Percentiles rank a stretch among this genome's conserved stretches.
Evolutionary conservation across 2,113 vertebrate species (phyloP).

Genomic region (Centrocercus urophasianus): DNA sequence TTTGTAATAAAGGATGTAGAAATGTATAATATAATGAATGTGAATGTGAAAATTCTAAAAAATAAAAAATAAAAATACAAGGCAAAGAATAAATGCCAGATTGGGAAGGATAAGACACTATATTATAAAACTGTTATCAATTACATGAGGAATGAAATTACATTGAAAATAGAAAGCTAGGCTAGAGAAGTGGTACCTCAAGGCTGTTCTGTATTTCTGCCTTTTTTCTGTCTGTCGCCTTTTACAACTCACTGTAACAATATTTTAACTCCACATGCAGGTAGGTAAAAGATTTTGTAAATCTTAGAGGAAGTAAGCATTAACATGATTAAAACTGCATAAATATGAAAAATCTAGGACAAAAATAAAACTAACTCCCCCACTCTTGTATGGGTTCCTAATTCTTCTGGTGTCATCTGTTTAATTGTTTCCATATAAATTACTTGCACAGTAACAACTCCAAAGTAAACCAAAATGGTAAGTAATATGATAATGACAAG

Average conservation of each 20-base stretch:
- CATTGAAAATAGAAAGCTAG: not conserved
- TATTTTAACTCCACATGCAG: not conserved
- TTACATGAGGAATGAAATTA: constrained; percentile 1
- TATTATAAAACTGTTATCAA: constrained; percentile 54
- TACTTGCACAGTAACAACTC: not conserved
- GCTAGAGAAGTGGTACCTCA: not conserved
- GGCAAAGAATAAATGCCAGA: constrained; percentile 12
- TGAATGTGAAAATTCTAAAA: not conserved
- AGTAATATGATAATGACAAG: not conserved
- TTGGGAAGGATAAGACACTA: not conserved
- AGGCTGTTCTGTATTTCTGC: not conserved
- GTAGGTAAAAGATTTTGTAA: not conserved
- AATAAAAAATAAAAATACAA: constrained; percentile 18
- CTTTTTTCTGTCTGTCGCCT: not conserved
- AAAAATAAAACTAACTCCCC: not conserved
- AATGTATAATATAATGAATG: constrained; percentile 4
- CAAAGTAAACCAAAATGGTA: not conserved
- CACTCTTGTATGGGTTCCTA: not conserved
- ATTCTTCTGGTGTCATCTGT: not conserved
- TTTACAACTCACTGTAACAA: not conserved
- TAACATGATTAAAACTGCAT: not conserved
- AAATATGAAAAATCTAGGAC: not conserved
- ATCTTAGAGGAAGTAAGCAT: not conserved
- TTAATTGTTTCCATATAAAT: not conserved
- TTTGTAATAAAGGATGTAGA: not conserved